Conservation (phyloP, 2,113 vertebrate species). For the Felis chaus region DNA sequence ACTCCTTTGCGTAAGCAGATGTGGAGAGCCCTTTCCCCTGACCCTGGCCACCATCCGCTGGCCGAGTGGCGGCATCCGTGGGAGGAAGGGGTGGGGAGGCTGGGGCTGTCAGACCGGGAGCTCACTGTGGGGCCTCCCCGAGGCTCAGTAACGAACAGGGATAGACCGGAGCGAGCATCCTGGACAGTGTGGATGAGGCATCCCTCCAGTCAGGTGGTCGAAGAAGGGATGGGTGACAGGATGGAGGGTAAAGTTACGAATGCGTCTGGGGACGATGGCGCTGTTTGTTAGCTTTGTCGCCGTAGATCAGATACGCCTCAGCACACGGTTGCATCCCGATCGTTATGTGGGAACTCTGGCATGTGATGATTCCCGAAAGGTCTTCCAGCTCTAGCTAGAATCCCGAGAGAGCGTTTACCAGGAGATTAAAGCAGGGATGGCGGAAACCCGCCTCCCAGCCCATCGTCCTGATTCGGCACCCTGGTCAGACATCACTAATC, state of each 20-base stretch:
- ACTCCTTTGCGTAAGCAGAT: background rate
- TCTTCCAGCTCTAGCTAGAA: background rate
- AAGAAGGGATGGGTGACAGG: fast-evolving
- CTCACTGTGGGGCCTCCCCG: background rate
- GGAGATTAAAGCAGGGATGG: background rate
- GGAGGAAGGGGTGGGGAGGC: background rate
- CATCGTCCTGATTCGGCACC: fast-evolving
- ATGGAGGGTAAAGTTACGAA: background rate
- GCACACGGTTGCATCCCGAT: no score
- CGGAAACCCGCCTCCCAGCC: fast-evolving
- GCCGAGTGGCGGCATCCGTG: conserved; percentile 29
- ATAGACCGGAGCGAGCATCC: background rate
- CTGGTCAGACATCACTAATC: background rate
- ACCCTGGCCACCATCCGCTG: background rate
- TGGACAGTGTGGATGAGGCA: background rate
- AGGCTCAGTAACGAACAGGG: background rate
- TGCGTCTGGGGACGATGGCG: fast-evolving
- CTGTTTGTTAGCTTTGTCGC: fast-evolving
- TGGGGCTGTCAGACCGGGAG: fast-evolving
- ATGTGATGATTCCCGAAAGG: no score
- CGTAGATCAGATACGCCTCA: fast-evolving
- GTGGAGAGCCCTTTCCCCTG: background rate
- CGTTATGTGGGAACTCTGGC: background rate
- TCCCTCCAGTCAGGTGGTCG: background rate
- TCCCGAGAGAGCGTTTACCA: background rate